Evolutionary conservation across 2,797 vertebrate genomes (phyloP).

Genomic region (Alca torda): DNA sequence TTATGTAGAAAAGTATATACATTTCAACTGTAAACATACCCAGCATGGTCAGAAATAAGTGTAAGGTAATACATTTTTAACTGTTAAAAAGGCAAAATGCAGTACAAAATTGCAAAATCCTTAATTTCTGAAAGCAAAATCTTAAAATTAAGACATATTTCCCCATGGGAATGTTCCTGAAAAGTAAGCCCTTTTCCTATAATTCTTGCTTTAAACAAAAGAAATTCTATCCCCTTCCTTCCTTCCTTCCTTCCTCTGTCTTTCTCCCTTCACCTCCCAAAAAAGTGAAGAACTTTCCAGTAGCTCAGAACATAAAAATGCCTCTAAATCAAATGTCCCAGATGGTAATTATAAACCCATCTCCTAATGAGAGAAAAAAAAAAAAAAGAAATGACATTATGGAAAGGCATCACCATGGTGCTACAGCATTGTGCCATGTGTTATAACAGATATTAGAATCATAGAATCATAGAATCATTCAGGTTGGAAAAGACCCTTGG

Average conservation of each 20-base stretch:
- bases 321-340: not conserved
- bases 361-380: not conserved
- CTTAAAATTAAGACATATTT: not conserved
- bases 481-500: too few relatives aligned
- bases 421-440: accelerated
- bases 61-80: not conserved
- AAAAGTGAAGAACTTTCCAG: not conserved
- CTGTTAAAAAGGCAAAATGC: not conserved
- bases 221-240: not conserved
- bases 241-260: not conserved
- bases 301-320: not conserved
- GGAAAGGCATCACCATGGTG: not conserved
- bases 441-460: not conserved
- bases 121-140: not conserved
- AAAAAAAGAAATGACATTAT: not conserved
- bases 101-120: not conserved
- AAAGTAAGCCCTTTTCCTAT: not conserved
- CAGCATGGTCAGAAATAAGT: not conserved
- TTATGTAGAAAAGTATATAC: not conserved
- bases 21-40: not conserved
- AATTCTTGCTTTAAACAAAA: not conserved
- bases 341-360: not conserved
- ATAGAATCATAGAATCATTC: too few relatives aligned
- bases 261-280: not conserved
- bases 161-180: not conserved